phyloP scores from a whole-genome alignment of 2,113 vertebrate species.

The Sturnus vulgaris region DNA sequence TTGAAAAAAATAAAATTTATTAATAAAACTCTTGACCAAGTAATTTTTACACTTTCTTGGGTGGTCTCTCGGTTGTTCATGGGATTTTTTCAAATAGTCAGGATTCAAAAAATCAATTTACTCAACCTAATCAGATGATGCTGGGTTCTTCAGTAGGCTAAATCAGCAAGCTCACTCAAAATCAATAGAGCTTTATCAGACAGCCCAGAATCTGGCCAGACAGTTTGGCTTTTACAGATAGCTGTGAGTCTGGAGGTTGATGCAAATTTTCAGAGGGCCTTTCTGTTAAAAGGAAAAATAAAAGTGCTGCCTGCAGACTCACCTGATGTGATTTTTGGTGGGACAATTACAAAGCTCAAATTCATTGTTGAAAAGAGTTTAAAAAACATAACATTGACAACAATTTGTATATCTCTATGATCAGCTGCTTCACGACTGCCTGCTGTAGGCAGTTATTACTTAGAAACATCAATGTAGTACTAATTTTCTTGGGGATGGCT shows the following conservation, averaged over 20 bases:
- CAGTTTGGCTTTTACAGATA: neutral
- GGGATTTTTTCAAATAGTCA: neutral
- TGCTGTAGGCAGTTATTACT: neutral
- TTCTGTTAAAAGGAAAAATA: neutral
- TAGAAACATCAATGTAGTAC: neutral
- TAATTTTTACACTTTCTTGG: neutral
- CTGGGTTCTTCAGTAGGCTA: neutral
- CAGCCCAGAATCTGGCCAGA: neutral
- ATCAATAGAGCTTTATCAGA: neutral
- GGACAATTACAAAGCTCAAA: neutral
- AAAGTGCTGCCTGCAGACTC: neutral
- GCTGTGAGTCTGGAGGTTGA: neutral
- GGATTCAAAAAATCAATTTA: conserved; percentile 28
- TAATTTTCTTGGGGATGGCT: neutral
- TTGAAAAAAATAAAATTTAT: neutral
- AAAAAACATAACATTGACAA: neutral
- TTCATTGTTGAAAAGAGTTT: neutral
- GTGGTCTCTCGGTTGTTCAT: neutral
- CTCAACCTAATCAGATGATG: neutral
- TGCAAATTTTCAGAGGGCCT: neutral
- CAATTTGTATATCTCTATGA: neutral
- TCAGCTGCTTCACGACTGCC: neutral
- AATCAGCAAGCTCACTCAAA: neutral
- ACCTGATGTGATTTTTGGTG: neutral
- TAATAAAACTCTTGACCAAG: neutral